Conservation (phyloP, 2,888 invertebrate genomes). For the Acanthosepion esculentum region DNA sequence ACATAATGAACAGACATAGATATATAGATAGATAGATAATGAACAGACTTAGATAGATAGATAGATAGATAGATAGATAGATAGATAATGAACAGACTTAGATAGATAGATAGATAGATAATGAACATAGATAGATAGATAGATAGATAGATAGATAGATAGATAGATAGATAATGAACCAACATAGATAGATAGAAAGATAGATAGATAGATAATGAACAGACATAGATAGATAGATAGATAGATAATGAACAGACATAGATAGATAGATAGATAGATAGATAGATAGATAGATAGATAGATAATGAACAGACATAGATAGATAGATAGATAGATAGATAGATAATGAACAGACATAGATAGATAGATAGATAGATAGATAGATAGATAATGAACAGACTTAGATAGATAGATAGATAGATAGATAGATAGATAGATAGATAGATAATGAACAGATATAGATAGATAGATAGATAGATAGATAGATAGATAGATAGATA, state of each 20-base stretch:
- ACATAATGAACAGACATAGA: neutral
- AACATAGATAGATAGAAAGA: neutral
- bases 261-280: neutral
- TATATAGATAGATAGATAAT: no score
- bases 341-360: neutral
- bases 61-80: neutral
- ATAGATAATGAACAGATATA: neutral
- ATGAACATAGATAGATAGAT: neutral
- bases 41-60: neutral
- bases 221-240: no score
- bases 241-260: neutral
- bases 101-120: neutral
- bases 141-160: neutral
- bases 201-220: neutral
- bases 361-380: slow-evolving; percentile 1
- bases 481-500: neutral
- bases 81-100: neutral
- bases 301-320: neutral
- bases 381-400: neutral
- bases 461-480: neutral
- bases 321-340: neutral
- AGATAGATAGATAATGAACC: neutral
- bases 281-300: neutral
- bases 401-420: neutral
- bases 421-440: neutral